A percentile compares a stretch with the other conserved stretches of the same genome.
These are phyloP conservation scores for Rhinolophus ferrumequinum DNA, from an alignment of 2,113 vertebrate genomes.

Conservation along the genomic window DNA sequence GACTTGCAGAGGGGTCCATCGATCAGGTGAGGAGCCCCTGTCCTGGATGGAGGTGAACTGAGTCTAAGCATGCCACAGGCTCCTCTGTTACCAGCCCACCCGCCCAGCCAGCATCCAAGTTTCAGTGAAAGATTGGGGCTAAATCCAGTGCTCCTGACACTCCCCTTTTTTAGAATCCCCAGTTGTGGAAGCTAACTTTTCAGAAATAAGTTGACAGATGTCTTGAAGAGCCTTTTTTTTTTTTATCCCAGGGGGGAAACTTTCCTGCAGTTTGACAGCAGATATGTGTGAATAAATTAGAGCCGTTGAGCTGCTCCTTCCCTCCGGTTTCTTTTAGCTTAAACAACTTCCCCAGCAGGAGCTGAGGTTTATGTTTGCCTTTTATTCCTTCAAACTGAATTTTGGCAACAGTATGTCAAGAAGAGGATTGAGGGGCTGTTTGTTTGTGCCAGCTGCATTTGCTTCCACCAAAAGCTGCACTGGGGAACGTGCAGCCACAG, in stretches of 20 bases:
- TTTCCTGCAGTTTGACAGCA: conserved; percentile 1
- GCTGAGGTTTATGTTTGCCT: conserved; percentile 44
- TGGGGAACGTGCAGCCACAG: not conserved
- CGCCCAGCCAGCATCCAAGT: not conserved
- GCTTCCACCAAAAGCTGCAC: not conserved
- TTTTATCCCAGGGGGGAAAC: not conserved
- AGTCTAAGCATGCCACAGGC: not conserved
- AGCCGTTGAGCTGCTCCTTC: not conserved
- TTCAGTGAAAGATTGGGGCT: not conserved
- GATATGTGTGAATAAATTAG: conserved; percentile 17
- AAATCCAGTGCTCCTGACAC: not conserved
- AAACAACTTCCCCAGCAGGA: conserved; percentile 51
- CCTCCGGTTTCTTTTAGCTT: conserved; percentile 23
- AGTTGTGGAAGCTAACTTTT: conserved; percentile 2
- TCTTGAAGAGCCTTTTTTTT: conserved; percentile 21
- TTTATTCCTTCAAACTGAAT: conserved; percentile 53
- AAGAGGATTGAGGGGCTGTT: conserved; percentile 7
- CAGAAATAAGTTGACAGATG: conserved; percentile 12
- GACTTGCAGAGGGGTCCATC: not conserved
- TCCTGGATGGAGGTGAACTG: not conserved
- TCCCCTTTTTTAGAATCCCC: not conserved
- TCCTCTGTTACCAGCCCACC: not conserved
- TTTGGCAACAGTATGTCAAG: conserved; percentile 42
- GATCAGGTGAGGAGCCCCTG: not conserved
- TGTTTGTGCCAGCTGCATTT: conserved; percentile 38